Conservation (phyloP, 1,140 invertebrate species). For the Drosophila arizonae region DNA sequence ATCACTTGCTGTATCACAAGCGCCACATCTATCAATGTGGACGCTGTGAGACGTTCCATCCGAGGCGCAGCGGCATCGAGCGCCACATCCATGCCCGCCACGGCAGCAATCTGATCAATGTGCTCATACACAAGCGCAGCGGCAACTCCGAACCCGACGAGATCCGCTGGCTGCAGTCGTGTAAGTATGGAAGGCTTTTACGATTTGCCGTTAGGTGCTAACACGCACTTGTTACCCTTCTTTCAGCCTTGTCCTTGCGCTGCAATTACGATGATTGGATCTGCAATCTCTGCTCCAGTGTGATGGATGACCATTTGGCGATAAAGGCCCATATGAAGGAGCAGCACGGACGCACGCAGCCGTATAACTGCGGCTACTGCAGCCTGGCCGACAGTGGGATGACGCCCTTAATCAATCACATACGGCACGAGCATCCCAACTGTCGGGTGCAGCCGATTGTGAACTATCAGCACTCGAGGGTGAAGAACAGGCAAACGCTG, state of each 20-base stretch:
- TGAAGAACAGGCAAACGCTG: conserved; percentile 29
- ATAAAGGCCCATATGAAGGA: conserved; percentile 19
- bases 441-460: conserved; percentile 31
- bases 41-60: conserved; percentile 10
- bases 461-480: conserved; percentile 13
- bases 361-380: conserved; percentile 46
- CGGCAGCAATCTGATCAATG: background rate
- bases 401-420: conserved; percentile 24
- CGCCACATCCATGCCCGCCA: conserved; percentile 47
- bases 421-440: conserved; percentile 9
- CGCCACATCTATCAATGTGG: conserved; percentile 63
- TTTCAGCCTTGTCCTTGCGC: background rate
- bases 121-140: conserved; percentile 36
- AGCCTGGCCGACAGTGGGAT: background rate
- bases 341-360: conserved; percentile 15
- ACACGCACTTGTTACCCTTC: too few relatives aligned
- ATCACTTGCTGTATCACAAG: conserved; percentile 51
- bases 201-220: too few relatives aligned
- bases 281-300: conserved; percentile 45
- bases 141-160: background rate
- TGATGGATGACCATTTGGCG: background rate
- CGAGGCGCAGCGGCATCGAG: conserved; percentile 31
- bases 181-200: conserved; percentile 25
- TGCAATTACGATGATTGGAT: background rate
- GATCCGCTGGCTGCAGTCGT: conserved; percentile 46